Percentiles rank a stretch among this genome's conserved stretches.
Conservation (phyloP, 2,797 vertebrate species). For the Platyrinchus mystaceus region DNA sequence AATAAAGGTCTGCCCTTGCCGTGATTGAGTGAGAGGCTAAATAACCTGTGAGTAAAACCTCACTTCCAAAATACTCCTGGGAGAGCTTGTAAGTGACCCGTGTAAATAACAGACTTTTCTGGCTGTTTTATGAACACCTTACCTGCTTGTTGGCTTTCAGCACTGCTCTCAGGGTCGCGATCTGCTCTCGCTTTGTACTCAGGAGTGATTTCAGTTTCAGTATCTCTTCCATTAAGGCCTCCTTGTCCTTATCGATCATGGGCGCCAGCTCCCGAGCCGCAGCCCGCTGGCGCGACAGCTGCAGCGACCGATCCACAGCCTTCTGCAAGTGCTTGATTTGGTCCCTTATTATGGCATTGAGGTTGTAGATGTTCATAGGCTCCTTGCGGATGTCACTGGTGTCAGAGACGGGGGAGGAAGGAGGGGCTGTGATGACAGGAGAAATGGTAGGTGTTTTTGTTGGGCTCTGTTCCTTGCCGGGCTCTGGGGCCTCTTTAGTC, state of each 20-base stretch:
- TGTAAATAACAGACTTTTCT: not conserved
- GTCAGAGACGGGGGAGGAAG: conserved; percentile 85
- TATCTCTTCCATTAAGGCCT: conserved; percentile 96
- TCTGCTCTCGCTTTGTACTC: conserved; percentile 97
- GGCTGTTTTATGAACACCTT: not conserved
- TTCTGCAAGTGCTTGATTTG: conserved; percentile 98
- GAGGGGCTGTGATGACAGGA: conserved; percentile 82
- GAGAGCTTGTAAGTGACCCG: not conserved
- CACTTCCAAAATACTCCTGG: not conserved
- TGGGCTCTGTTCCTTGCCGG: conserved; percentile 82
- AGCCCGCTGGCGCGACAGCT: conserved; percentile 92
- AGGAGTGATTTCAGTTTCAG: conserved; percentile 96
- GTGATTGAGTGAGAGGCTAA: not conserved
- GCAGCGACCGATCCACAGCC: conserved; percentile 94
- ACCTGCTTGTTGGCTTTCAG: conserved; percentile 99
- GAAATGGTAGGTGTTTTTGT: conserved; percentile 83
- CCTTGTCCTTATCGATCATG: conserved; percentile 96
- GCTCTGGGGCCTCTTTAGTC: conserved; percentile 79
- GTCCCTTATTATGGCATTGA: conserved; percentile 97
- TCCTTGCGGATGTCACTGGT: conserved; percentile 92
- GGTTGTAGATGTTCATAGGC: conserved; percentile 99
- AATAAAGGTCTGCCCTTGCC: not conserved
- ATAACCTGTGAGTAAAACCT: not conserved
- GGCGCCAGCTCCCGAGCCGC: conserved; percentile 91
- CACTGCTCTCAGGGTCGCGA: conserved; percentile 93